A percentile compares a stretch with the other conserved stretches of the same genome.
Evolutionary conservation across 2,113 vertebrate genomes (phyloP).

Genomic region (Atherinomorus stipes): DNA sequence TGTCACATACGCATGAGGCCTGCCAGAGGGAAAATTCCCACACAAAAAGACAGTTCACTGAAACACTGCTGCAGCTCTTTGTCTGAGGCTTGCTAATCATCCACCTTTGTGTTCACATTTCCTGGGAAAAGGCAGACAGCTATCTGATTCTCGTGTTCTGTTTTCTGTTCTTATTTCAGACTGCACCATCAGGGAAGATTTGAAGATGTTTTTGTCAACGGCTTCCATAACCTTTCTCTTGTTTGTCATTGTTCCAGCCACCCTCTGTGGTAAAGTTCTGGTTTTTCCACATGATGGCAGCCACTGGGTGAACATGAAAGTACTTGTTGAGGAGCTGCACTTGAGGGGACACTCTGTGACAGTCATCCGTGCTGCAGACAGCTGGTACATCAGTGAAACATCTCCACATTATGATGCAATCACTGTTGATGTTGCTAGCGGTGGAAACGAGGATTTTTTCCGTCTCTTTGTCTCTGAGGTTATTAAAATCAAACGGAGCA

Average conservation of each 20-base stretch:
- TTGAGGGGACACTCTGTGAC: slow-evolving; percentile 66
- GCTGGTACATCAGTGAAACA: slow-evolving; percentile 75
- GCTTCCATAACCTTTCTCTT: slow-evolving; percentile 19
- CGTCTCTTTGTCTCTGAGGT: slow-evolving; percentile 52
- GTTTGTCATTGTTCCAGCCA: neutral
- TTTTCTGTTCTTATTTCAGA: slow-evolving; percentile 31
- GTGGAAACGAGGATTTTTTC: slow-evolving; percentile 69
- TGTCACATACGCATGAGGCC: slow-evolving; percentile 19
- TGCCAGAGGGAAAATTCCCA: neutral
- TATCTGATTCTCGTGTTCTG: neutral
- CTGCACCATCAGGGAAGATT: neutral
- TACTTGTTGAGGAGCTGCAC: slow-evolving; percentile 70
- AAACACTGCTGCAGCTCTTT: neutral
- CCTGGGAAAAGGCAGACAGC: neutral
- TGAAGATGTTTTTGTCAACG: slow-evolving; percentile 40
- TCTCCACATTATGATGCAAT: slow-evolving; percentile 66
- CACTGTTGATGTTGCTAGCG: slow-evolving; percentile 45
- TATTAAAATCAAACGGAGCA: slow-evolving; percentile 57
- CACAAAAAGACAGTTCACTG: slow-evolving; percentile 5
- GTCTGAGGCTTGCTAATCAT: neutral
- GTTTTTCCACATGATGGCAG: slow-evolving; percentile 78
- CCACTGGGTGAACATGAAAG: slow-evolving; percentile 80
- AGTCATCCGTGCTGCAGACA: slow-evolving; percentile 61
- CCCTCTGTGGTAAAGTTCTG: slow-evolving; percentile 64
- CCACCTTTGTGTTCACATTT: neutral